A percentile compares a stretch with the other conserved stretches of the same genome.
These are phyloP conservation scores for Melanotaenia nigrans DNA, from an alignment of 2,797 vertebrate genomes.

Conservation along the genomic window DNA sequence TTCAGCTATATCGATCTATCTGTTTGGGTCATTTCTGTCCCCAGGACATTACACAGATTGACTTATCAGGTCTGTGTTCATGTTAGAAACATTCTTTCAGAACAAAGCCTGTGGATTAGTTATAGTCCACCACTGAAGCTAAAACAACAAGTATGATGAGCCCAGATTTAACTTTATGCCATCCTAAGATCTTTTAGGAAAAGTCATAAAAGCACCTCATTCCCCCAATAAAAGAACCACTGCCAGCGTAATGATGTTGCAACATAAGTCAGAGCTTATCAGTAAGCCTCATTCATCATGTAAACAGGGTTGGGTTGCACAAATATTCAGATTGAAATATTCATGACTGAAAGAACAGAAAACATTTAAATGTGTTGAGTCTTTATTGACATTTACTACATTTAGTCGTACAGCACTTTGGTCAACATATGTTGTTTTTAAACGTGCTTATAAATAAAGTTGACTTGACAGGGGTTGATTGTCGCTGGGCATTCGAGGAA, in stretches of 20 bases:
- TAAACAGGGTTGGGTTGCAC: neutral
- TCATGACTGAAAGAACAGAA: constrained; percentile 8
- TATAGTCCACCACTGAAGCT: neutral
- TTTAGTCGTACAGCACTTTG: too few relatives aligned
- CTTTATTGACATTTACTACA: constrained; percentile 62
- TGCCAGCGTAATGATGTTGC: neutral
- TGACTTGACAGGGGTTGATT: constrained; percentile 61
- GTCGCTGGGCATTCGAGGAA: constrained; percentile 66
- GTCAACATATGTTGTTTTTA: too few relatives aligned
- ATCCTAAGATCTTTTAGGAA: constrained; percentile 36
- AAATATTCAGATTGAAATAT: neutral
- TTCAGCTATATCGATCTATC: neutral
- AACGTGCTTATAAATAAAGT: too few relatives aligned
- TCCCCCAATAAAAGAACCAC: constrained; percentile 25
- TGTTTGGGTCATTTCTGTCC: neutral
- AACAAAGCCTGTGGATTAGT: neutral
- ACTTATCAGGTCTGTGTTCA: neutral
- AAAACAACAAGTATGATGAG: neutral
- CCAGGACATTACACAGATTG: neutral
- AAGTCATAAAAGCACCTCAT: constrained; percentile 2
- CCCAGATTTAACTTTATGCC: neutral
- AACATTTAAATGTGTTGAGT: constrained; percentile 17
- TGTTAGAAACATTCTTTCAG: neutral
- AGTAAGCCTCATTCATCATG: neutral
- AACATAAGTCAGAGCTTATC: neutral